Percentiles rank a stretch among this genome's conserved stretches.
Evolutionary conservation across 35 echinoderm and acorn worm genomes (phyloP).

Genomic region (Patiria miniata): DNA sequence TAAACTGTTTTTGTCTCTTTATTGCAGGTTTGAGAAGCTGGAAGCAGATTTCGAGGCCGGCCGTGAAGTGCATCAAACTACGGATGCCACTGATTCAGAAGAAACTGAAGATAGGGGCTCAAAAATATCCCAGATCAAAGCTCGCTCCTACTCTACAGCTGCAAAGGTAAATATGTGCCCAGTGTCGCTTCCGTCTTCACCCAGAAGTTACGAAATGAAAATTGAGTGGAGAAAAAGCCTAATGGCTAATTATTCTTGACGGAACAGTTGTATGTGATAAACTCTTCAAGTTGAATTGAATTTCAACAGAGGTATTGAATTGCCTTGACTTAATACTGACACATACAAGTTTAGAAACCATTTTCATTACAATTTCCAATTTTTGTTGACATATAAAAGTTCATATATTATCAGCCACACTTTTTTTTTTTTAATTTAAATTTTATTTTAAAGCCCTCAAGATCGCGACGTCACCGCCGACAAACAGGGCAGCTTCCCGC

Average conservation of each 20-base stretch:
- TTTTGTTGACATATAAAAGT: no score
- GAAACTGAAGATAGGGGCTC: not conserved
- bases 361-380: not conserved
- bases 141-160: not conserved
- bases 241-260: not conserved
- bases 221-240: not conserved
- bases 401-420: no score
- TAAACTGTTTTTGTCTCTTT: not conserved
- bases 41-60: not conserved
- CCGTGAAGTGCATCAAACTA: not conserved
- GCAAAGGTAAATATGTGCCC: not conserved
- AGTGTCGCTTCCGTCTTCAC: not conserved
- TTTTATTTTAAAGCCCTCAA: not conserved
- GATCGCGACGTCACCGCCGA: slow-evolving; percentile 11
- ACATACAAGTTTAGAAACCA: no score
- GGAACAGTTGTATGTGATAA: not conserved
- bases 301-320: not conserved
- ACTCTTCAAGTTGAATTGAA: not conserved
- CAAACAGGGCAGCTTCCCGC: not conserved
- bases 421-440: not conserved
- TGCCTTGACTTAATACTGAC: not conserved
- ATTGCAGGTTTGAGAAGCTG: not conserved
- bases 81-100: not conserved
- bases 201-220: not conserved
- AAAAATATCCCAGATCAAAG: slow-evolving; percentile 5